Percentiles rank a stretch among this genome's conserved stretches.
Evolutionary conservation across 2,888 invertebrate genomes (phyloP).

Genomic region (Phengaris arion): DNA sequence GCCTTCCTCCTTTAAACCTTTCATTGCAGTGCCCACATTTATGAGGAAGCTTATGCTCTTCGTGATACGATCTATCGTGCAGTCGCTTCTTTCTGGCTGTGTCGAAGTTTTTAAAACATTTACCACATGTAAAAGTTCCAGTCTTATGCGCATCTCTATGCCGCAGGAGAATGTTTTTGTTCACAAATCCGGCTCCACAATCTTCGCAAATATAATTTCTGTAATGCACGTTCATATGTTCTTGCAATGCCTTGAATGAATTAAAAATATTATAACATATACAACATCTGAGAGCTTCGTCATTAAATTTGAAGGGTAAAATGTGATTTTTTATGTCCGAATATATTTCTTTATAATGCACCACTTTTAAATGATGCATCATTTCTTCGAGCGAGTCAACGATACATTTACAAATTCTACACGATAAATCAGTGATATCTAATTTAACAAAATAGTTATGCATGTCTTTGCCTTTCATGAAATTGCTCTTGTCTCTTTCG

Average conservation of each 20-base stretch:
- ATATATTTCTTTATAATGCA: constrained; percentile 41
- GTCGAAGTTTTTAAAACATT: constrained; percentile 70
- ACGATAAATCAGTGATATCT: constrained; percentile 45
- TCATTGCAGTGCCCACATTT: constrained; percentile 54
- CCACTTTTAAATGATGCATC: constrained; percentile 40
- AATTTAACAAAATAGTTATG: constrained; percentile 45
- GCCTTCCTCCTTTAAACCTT: constrained; percentile 51
- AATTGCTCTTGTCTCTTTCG: constrained; percentile 46
- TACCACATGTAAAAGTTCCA: constrained; percentile 55
- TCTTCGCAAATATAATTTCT: constrained; percentile 46
- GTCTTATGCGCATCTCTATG: constrained; percentile 58
- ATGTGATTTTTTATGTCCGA: constrained; percentile 44
- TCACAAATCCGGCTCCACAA: constrained; percentile 47
- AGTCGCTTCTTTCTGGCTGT: constrained; percentile 63
- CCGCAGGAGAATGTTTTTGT: constrained; percentile 43
- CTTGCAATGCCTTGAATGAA: constrained; percentile 45
- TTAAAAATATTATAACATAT: constrained; percentile 44
- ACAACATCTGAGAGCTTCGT: constrained; percentile 43
- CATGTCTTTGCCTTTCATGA: constrained; percentile 51
- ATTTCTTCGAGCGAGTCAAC: constrained; percentile 39
- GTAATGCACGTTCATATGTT: constrained; percentile 50
- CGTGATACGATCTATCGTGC: constrained; percentile 66
- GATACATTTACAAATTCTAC: constrained; percentile 40
- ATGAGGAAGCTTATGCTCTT: constrained; percentile 46
- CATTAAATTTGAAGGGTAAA: constrained; percentile 48